Evolutionary conservation across 1,140 invertebrate species (phyloP).

Genomic region (Bombus breviceps): DNA sequence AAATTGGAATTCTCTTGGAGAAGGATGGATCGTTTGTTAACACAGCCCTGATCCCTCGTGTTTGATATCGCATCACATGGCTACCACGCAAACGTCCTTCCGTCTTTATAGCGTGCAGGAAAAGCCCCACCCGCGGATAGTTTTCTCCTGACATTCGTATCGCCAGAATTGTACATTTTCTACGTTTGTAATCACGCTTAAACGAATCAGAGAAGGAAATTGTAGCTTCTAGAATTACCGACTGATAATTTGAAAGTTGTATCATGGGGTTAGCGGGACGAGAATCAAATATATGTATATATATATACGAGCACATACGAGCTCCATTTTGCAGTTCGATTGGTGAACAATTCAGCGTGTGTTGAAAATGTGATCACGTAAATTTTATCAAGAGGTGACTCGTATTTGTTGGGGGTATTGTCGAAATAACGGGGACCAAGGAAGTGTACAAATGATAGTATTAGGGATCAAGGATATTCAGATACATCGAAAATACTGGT

Average conservation of each 20-base stretch:
- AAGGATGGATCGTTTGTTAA: not conserved
- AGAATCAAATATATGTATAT: constrained; percentile 21
- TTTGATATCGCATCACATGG: constrained; percentile 69
- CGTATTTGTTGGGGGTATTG: too few species aligned
- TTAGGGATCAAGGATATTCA: constrained; percentile 11
- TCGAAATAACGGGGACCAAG: not conserved
- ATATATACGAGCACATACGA: not conserved
- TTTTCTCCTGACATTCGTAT: not conserved
- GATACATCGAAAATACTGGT: not conserved
- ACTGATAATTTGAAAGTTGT: not conserved
- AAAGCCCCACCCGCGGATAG: constrained; percentile 15
- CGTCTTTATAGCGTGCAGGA: constrained; percentile 27
- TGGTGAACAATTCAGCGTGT: not conserved
- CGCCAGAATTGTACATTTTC: not conserved
- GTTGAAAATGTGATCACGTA: not conserved
- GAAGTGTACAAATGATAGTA: not conserved
- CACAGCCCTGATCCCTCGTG: constrained; percentile 67
- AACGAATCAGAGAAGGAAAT: not conserved
- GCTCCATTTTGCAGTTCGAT: not conserved
- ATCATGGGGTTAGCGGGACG: not conserved
- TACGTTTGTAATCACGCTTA: not conserved
- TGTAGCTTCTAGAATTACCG: not conserved
- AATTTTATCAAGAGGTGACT: not conserved
- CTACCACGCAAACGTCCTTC: constrained; percentile 64
- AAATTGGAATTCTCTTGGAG: too few species aligned